phyloP scores from a whole-genome alignment of 2,888 invertebrate species.

The Parnassius glacialis region DNA sequence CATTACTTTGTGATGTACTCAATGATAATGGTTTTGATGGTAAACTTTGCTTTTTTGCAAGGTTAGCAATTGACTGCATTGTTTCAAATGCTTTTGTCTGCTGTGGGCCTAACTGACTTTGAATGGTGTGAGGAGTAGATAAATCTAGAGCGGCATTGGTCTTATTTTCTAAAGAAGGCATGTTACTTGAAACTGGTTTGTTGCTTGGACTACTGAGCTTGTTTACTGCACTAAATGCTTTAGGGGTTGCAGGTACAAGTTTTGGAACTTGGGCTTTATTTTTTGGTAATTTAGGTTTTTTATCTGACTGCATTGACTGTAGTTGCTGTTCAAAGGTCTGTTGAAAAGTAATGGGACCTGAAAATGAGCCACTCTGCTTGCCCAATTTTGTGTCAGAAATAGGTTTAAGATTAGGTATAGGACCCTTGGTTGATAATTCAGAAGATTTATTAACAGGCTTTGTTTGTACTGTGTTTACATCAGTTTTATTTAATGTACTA shows the following conservation, averaged over 20 bases:
- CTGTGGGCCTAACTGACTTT: slow-evolving; percentile 63
- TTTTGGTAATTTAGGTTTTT: slow-evolving; percentile 69
- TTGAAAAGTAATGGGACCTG: slow-evolving; percentile 73
- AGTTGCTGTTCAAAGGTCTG: slow-evolving; percentile 77
- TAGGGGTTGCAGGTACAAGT: slow-evolving; percentile 67
- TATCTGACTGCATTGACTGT: slow-evolving; percentile 65
- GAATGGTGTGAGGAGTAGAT: slow-evolving; percentile 69
- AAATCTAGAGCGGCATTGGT: slow-evolving; percentile 69
- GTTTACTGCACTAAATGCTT: slow-evolving; percentile 60
- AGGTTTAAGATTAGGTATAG: slow-evolving; percentile 74
- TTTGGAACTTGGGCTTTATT: slow-evolving; percentile 74
- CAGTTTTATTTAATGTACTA: slow-evolving; percentile 41
- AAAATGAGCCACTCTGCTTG: slow-evolving; percentile 62
- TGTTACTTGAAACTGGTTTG: slow-evolving; percentile 45
- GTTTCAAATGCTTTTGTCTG: slow-evolving; percentile 75
- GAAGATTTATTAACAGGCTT: slow-evolving; percentile 54
- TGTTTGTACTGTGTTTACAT: slow-evolving; percentile 38
- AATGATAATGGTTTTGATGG: slow-evolving; percentile 55
- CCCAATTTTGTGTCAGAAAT: slow-evolving; percentile 72
- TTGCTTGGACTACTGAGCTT: slow-evolving; percentile 52
- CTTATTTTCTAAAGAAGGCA: slow-evolving; percentile 51
- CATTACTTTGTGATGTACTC: slow-evolving; percentile 52
- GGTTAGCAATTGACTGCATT: slow-evolving; percentile 77
- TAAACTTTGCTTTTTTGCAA: slow-evolving; percentile 73
- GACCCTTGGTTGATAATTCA: slow-evolving; percentile 70